Evolutionary conservation across 1,140 invertebrate genomes (phyloP), one percentile per base, ranked within the genome.

Genomic region (Panagrolaimus sp.): DNA sequence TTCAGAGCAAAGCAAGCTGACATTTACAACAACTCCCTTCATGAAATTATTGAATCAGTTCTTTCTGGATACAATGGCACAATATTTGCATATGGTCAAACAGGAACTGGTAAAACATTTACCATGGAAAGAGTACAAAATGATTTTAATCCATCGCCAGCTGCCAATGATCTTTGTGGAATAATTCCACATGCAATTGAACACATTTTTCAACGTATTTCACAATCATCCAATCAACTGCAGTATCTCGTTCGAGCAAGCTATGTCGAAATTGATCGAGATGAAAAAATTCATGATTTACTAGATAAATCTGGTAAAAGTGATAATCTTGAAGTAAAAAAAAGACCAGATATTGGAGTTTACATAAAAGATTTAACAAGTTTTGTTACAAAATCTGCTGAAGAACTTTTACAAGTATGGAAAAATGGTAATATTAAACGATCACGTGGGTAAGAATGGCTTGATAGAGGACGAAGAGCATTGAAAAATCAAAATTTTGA

Each of bases 191-290:
- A 65, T 98, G 96, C 86, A 90, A 94, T 85, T 85, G 89, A 93
- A 72, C 93, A 98, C 86, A 87, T 98, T 7, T 98, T 98, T 84
- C 86, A 88, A 31, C 89, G 90, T 81, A 96, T 98, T 72, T 88
- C 88, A n/a, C 67, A 67, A 16, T 57, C 14, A 13, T 57, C 72
- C 44, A 38, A 65, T 20, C 23, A 76, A 61, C 43, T 80, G 0
- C 77, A 78, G 14, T 85, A 80, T 68, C 84, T 84, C 42, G 84
- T 84, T 9, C 85, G 85, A 77, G 93, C 96, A 3, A 96, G 92
- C 72, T 98, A 98, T 83, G 98, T 98, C 94, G 96, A 99, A 85
- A 99, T 99, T 72, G 98, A 99, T 84, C 98, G 96, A 82, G 92
- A 95, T 86, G 96, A 99, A 85, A 87, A 94, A 66, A 96, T 98